Percentiles rank a stretch among this genome's conserved stretches.
Conservation (phyloP, 1,140 invertebrate genomes). For the Adoxophyes honmai region DNA sequence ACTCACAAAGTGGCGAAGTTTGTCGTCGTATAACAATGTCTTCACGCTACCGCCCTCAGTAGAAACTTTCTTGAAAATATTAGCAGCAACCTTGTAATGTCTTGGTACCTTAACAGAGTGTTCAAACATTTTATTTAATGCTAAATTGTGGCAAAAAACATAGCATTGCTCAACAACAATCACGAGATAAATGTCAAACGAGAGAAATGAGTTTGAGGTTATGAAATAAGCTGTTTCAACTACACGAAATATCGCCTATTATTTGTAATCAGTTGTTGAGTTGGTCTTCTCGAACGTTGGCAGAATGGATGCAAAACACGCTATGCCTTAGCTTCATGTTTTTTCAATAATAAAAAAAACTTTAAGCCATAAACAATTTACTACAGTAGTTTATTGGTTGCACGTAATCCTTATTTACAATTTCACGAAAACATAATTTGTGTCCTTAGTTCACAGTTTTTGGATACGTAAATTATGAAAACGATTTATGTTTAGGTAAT, state of each 20-base stretch:
- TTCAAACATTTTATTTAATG: constrained; percentile 74
- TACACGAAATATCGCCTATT: background rate
- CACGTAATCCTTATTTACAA: constrained; percentile 76
- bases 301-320: background rate
- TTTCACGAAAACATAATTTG: constrained; percentile 52
- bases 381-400: constrained; percentile 59
- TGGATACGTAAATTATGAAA: constrained; percentile 50
- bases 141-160: constrained; percentile 26
- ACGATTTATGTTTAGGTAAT: constrained; percentile 42
- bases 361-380: constrained; percentile 55
- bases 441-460: constrained; percentile 36
- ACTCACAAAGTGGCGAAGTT: constrained; percentile 78
- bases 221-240: constrained; percentile 15
- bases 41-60: constrained; percentile 85
- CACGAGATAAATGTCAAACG: constrained; percentile 49
- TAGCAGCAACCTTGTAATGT: constrained; percentile 85
- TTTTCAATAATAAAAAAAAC: constrained; percentile 19
- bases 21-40: constrained; percentile 82
- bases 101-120: constrained; percentile 87
- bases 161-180: constrained; percentile 29
- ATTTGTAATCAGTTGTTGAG: background rate
- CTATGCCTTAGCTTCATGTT: constrained; percentile 11
- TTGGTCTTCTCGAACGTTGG: constrained; percentile 7
- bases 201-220: background rate
- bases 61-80: constrained; percentile 81